Evolutionary conservation across 2,797 vertebrate genomes (phyloP), one percentile per base, ranked within the genome.

Genomic region (Acrossocheilus wenchowensis): DNA sequence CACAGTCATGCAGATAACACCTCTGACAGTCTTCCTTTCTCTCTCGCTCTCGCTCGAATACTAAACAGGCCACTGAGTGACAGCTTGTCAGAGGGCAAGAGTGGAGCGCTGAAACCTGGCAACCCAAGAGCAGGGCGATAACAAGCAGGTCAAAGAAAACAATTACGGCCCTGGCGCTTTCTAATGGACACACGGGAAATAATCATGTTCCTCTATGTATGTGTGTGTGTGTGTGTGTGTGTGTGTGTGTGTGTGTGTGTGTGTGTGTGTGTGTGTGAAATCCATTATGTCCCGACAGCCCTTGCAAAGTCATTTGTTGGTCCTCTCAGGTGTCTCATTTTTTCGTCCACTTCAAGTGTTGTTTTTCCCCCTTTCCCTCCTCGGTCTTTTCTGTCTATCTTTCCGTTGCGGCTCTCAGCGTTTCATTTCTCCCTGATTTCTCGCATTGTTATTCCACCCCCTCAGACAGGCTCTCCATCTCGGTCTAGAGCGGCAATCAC

Each of bases 31-130:
- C 60, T 87, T 81, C 82, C 83, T 89, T 78, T 68, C 81, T 78
- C 81, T 83, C 86, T 52, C 26, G 45, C 60, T 81, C 48, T 66
- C 83, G 30, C 83, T 75, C 74, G 94, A 90, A 94, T 94, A 94
- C 93, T 92, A 93, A 95, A 89, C 90, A 92, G 91, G 89, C 77
- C 3, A n/a, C 11, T 89, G 89, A 91, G 74, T 89, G 90, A 90
- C 90, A 89, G 87, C 68, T 84, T 89, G 87, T 91, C 89, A 89
- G 83, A 89, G 78, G 78, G 36, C 81, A 86, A 68, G 86, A 82
- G 54, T 41, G 80, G 57, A 66, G 54, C 71, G 71, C 78, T 78
- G 78, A 86, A 86, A 86, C 90, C 91, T 81, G 74, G 90, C 87
- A 90, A 88, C 87, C 86, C 85, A 62, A 64, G 87, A 84, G 89